Percentiles rank a stretch among this genome's conserved stretches.
phyloP scores from a whole-genome alignment of 2,888 invertebrate species.

The Eulithis testata region DNA sequence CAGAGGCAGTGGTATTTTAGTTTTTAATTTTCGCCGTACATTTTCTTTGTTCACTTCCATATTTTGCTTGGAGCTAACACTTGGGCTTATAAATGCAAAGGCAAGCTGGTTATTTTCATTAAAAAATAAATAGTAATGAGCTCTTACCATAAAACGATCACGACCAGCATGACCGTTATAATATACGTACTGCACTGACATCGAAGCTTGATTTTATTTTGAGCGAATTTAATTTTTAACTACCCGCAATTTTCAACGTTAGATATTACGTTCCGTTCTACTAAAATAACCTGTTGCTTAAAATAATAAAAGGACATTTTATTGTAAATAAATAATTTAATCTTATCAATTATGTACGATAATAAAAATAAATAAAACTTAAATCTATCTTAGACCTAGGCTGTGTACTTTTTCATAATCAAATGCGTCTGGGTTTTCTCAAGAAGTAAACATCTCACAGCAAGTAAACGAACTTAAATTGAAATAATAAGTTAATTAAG shows the following conservation, averaged over 20 bases:
- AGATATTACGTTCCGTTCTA: conserved; percentile 9
- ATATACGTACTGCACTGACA: conserved; percentile 20
- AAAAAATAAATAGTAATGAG: conserved; percentile 6
- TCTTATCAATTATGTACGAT: conserved; percentile 61
- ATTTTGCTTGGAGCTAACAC: conserved; percentile 2
- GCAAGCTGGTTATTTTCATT: background rate
- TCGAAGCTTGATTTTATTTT: background rate
- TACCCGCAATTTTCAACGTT: conserved; percentile 43
- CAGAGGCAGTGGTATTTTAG: conserved; percentile 66
- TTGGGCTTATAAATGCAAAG: background rate
- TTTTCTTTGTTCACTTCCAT: conserved; percentile 67
- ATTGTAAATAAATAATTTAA: conserved; percentile 69
- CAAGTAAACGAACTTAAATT: conserved; percentile 45
- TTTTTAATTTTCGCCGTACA: conserved; percentile 41
- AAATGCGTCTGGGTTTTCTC: conserved; percentile 81
- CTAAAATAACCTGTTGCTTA: background rate
- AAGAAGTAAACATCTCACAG: conserved; percentile 56
- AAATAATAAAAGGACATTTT: conserved; percentile 30
- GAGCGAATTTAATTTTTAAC: conserved; percentile 12
- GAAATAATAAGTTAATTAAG: conserved; percentile 31
- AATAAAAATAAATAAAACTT: conserved; percentile 68
- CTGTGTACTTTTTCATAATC: conserved; percentile 84
- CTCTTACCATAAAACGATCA: conserved; percentile 42
- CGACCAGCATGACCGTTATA: conserved; percentile 63
- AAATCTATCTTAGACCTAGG: conserved; percentile 66